Base-by-base conservation (phyloP, 2,797 vertebrate species). In the Micropoecilia bifurca region DNA sequence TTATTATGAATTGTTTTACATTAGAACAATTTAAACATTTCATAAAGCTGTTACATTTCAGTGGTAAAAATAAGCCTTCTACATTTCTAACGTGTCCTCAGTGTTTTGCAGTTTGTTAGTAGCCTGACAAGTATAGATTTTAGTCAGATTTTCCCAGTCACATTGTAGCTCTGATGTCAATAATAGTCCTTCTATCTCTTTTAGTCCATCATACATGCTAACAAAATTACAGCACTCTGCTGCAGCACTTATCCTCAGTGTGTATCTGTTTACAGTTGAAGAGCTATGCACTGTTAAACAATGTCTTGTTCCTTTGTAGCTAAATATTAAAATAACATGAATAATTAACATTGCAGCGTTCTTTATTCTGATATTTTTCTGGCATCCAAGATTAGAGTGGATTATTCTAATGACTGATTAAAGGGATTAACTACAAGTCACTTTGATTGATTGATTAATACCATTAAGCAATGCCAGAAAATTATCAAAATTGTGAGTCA, bases 161-260 rank as follows among this genome's bases (percentile, higher is more conserved):
- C 69, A 91, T 91, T 79, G 72, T 78, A 57, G 80, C 78, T 76
- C 61, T 0, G 50, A 80, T 78, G 78, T 85, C 80, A 22, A 87
- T 85, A 78, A 79, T n/a, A 71, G 73, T 79, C 45, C 78, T 45
- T 46, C 77, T 77, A 25, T 28, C n/a, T n/a, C 25, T 69, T n/a
- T 77, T 46, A 22, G 83, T 91, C 88, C 85, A 82, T 85, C 76
- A 57, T 80, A 76, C 74, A 80, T 46, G 53, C 81, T 84, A 89
- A 94, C 71, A 74, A 68, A 83, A 89, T 93, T 89, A 81, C 77
- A 87, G 73, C 89, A 80, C 73, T 83, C 68, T 80, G 85, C 80
- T 68, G 75, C 43, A 82, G 59, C 76, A 55, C 75, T 63, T 33
- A 53, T 10, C 55, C 66, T n/a, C 30, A 61, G 28, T 39, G 46